A percentile compares a stretch with the other conserved stretches of the same genome.
Conservation (phyloP, 2,888 invertebrate species). For the Holacanthella duospinosa region DNA sequence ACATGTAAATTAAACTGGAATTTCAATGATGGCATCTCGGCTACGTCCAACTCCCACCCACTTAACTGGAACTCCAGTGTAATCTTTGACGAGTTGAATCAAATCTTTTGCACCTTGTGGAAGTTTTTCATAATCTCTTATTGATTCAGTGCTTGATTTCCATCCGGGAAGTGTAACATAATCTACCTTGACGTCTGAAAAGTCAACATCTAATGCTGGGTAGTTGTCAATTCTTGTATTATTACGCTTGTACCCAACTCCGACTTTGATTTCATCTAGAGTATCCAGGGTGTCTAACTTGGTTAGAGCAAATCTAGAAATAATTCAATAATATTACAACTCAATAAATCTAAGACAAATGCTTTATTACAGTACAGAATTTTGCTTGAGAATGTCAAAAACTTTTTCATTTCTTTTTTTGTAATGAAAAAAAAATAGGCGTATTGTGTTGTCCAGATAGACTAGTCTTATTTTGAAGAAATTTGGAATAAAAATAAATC, state of each 20-base stretch:
- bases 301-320: constrained; percentile 71
- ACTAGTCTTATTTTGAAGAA: too few species aligned
- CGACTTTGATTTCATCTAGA: constrained; percentile 51
- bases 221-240: constrained; percentile 70
- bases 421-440: too few species aligned
- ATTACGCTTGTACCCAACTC: constrained; percentile 61
- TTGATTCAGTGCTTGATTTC: constrained; percentile 64
- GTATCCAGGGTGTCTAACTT: constrained; percentile 92
- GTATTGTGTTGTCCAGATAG: too few species aligned
- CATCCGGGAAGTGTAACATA: constrained; percentile 84
- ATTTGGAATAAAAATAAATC: too few species aligned
- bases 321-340: background rate
- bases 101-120: constrained; percentile 75
- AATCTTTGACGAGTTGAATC: constrained; percentile 68
- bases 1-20: too few species aligned
- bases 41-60: constrained; percentile 97
- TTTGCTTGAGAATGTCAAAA: too few species aligned
- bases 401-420: too few species aligned
- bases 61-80: constrained; percentile 74
- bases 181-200: constrained; percentile 56
- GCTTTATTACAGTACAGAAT: too few species aligned
- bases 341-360: too few species aligned
- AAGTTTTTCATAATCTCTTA: constrained; percentile 66
- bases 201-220: constrained; percentile 69
- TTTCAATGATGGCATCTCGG: constrained; percentile 74